These are phyloP conservation scores for Ictidomys tridecemlineatus DNA, from an alignment of 2,113 vertebrate genomes.

Conservation along the genomic window DNA sequence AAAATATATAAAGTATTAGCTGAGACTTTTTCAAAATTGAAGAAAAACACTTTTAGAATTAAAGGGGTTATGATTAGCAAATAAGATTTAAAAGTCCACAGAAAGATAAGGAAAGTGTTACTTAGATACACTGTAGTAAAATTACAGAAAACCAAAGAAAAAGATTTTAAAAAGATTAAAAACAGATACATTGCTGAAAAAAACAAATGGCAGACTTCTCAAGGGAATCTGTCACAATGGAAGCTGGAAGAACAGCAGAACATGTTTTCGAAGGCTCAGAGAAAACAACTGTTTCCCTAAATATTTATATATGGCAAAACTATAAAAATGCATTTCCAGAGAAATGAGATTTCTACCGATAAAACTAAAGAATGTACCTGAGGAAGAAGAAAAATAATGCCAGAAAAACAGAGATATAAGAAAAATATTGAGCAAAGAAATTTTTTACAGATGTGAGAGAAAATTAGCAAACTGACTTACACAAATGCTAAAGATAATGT, in stretches of 20 bases:
- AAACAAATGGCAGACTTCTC: not conserved
- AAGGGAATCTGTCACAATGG: not conserved
- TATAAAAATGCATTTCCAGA: not conserved
- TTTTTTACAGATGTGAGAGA: not conserved
- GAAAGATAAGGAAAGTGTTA: not conserved
- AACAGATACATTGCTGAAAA: not conserved
- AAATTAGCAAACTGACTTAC: not conserved
- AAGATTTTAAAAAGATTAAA: not conserved
- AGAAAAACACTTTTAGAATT: not conserved
- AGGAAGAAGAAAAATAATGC: not conserved
- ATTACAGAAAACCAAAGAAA: constrained; percentile 6
- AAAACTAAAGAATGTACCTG: not conserved
- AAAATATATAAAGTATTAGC: not conserved
- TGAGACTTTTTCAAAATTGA: not conserved
- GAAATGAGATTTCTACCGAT: not conserved
- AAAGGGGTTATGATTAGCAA: not conserved
- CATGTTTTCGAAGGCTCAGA: not conserved
- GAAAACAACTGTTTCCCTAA: not conserved
- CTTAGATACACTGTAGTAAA: not conserved
- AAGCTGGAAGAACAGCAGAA: not conserved
- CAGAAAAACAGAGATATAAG: not conserved
- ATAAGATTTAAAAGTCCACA: not conserved
- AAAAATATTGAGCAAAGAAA: not conserved
- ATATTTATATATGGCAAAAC: not conserved
- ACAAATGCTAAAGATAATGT: not conserved